These are phyloP conservation scores for Coregonus sp. DNA, from an alignment of 2,797 vertebrate species.

Conservation along the genomic window DNA sequence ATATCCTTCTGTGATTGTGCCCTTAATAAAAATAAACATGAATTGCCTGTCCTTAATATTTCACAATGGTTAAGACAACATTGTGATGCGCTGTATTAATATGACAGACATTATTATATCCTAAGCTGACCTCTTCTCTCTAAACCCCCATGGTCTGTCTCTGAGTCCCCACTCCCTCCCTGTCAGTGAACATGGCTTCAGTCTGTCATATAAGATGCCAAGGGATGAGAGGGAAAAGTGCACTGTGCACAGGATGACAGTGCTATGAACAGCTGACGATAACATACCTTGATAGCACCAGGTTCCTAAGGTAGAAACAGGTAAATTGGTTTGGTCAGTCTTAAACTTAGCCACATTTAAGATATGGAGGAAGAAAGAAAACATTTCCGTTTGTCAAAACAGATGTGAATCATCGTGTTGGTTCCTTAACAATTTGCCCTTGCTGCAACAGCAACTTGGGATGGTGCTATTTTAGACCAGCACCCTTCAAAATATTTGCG, in stretches of 20 bases:
- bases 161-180: not conserved
- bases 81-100: not conserved
- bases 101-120: not conserved
- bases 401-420: slow-evolving; percentile 47
- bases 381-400: slow-evolving; percentile 67
- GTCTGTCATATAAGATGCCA: not conserved
- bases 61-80: not conserved
- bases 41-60: not conserved
- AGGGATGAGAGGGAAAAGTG: not conserved
- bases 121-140: not conserved
- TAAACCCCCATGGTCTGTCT: not conserved
- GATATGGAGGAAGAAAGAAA: slow-evolving; percentile 44
- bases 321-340: slow-evolving; percentile 52
- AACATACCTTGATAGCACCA: slow-evolving; percentile 65
- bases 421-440: slow-evolving; percentile 55
- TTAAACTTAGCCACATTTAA: slow-evolving; percentile 68
- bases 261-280: slow-evolving; percentile 42
- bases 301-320: slow-evolving; percentile 46
- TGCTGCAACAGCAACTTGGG: slow-evolving; percentile 41
- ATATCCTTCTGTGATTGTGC: not conserved
- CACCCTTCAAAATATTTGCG: not conserved
- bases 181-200: not conserved
- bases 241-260: slow-evolving; percentile 1
- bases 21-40: not conserved
- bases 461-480: not conserved